Percentiles rank a stretch among this genome's conserved stretches.
Evolutionary conservation across 2,113 vertebrate species (phyloP).

Genomic region (Eublepharis macularius): DNA sequence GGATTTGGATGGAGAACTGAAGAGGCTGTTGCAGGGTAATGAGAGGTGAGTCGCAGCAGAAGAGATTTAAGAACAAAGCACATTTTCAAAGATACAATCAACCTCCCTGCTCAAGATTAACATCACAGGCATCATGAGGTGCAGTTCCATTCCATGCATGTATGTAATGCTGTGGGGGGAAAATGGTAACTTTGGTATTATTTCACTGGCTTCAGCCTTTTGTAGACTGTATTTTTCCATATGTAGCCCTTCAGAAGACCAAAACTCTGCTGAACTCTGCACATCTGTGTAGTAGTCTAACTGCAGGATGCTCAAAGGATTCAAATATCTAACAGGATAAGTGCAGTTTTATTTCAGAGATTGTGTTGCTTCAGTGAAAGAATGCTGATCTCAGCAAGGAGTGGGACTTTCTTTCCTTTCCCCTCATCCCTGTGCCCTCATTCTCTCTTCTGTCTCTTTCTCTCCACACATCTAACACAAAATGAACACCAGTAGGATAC

Average conservation of each 20-base stretch:
- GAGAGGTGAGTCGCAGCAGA: neutral
- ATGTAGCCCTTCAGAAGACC: slow-evolving; percentile 26
- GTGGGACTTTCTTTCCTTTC: slow-evolving; percentile 54
- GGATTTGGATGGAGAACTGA: neutral
- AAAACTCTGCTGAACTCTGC: slow-evolving; percentile 57
- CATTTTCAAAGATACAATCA: neutral
- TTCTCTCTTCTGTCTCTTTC: slow-evolving; percentile 54
- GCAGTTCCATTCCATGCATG: neutral
- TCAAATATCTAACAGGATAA: slow-evolving; percentile 62
- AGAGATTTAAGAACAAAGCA: slow-evolving; percentile 8
- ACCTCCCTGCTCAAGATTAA: neutral
- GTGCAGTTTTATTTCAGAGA: slow-evolving; percentile 61
- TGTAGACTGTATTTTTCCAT: slow-evolving; percentile 54
- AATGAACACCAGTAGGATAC: slow-evolving; percentile 54
- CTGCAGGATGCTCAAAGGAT: slow-evolving; percentile 56
- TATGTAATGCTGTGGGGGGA: neutral
- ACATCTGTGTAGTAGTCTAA: slow-evolving; percentile 61
- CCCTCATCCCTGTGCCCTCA: slow-evolving; percentile 50
- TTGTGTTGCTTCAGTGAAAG: slow-evolving; percentile 59
- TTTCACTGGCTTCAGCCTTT: slow-evolving; percentile 22
- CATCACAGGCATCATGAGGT: no score
- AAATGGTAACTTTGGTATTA: neutral
- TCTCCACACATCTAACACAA: slow-evolving; percentile 35
- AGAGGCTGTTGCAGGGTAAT: neutral
- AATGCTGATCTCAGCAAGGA: slow-evolving; percentile 51